Evolutionary conservation across 2,888 invertebrate species (phyloP), one percentile per base, ranked within the genome.

Genomic region (Julus scanicus): DNA sequence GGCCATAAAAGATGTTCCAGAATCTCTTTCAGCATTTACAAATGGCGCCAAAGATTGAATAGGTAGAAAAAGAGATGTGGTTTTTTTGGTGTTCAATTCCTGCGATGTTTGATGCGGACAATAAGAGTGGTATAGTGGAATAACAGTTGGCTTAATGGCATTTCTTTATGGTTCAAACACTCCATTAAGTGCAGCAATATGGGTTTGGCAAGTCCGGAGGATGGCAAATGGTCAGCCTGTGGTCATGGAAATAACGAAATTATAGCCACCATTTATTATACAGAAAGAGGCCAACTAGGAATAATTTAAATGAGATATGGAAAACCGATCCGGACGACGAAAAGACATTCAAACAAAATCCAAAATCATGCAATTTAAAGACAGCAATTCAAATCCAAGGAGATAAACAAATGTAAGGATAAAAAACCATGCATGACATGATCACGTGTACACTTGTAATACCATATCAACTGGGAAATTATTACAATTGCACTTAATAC

Each of bases 191-290:
- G 63, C 20, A 5, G 63, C 63, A 63, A 63, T 63, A 63, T 63
- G n/a, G 63, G 63, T 2, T 4, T n/a, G n/a, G 63, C 17, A 13
- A 63, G 63, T 3, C 63, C 3, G n/a, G 20, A 17, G 11, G 20
- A 63, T 63, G 63, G 63, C 3, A n/a, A 63, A 63, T 63, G 63
- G 63, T 63, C 63, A 63, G 63, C n/a, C 63, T 63, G 63, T n/a
- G 63, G 63, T 63, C 63, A n/a, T n/a, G 63, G 63, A 63, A 63
- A 63, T 63, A 63, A 63, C 63, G 63, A 63, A 63, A 63, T 63
- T 63, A 63, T n/a, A 63, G 63, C n/a, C n/a, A 63, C n/a, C 63
- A 63, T 63, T 63, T 63, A 63, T 63, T 63, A 63, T 63, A 63
- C 63, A 17, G 63, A 63, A n/a, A 63, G n/a, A n/a, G 63, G 63